These are phyloP conservation scores for Eupithecia pulchellata DNA, from an alignment of 2,888 invertebrate genomes.

Conservation along the genomic window DNA sequence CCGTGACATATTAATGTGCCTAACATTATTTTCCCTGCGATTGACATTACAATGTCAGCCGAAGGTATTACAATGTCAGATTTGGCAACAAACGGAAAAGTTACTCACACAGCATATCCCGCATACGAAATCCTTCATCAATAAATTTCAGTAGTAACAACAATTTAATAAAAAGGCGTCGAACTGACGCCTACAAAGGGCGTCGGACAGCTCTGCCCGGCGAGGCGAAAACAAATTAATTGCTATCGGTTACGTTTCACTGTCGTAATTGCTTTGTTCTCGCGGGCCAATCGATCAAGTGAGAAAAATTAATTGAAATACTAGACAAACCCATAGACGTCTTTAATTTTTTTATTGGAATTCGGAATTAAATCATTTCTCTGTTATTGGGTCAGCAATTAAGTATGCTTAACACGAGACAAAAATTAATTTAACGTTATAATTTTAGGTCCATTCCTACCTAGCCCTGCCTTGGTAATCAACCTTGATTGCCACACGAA, in stretches of 20 bases:
- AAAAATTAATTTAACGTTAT: background rate
- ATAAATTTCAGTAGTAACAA: constrained; percentile 56
- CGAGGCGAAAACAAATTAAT: constrained; percentile 82
- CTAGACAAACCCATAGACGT: constrained; percentile 60
- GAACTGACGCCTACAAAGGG: constrained; percentile 72
- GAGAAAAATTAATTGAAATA: constrained; percentile 82
- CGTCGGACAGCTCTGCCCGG: constrained; percentile 66
- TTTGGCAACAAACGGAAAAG: background rate
- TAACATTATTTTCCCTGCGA: background rate
- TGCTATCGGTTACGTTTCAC: constrained; percentile 79
- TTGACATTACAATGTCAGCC: background rate
- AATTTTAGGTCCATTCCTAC: background rate
- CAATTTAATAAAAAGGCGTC: constrained; percentile 74
- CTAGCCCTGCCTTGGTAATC: background rate
- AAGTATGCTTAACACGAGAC: background rate
- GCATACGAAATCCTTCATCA: constrained; percentile 39
- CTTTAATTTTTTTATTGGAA: constrained; percentile 47
- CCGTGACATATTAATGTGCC: background rate
- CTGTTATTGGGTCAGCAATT: background rate
- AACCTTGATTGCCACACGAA: background rate
- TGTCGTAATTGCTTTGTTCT: constrained; percentile 82
- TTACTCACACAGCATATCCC: constrained; percentile 12
- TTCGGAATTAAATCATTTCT: constrained; percentile 39
- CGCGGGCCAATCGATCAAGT: constrained; percentile 76
- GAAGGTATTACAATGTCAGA: background rate